A percentile compares a stretch with the other conserved stretches of the same genome.
Evolutionary conservation across 2,888 invertebrate species (phyloP).

Genomic region (Pollenia angustigena): DNA sequence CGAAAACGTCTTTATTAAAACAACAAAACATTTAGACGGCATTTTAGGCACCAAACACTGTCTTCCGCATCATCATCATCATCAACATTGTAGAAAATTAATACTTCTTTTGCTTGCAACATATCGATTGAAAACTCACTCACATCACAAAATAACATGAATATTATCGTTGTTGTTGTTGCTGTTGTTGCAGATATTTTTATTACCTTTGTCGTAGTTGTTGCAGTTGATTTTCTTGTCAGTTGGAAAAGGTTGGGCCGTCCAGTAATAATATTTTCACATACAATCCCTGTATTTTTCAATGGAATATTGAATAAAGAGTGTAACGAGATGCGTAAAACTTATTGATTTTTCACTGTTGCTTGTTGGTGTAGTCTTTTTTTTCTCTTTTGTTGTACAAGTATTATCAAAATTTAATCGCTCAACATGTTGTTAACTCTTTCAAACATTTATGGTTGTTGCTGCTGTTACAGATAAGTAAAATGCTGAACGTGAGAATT

Average conservation of each 20-base stretch:
- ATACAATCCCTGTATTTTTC: slow-evolving; percentile 12
- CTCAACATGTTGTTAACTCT: slow-evolving; percentile 77
- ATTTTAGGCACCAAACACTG: slow-evolving; percentile 77
- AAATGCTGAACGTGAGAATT: slow-evolving; percentile 42
- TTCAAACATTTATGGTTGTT: background rate
- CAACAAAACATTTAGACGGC: slow-evolving; percentile 82
- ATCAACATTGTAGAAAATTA: slow-evolving; percentile 71
- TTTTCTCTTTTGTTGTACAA: background rate
- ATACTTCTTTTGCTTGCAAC: slow-evolving; percentile 58
- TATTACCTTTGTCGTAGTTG: slow-evolving; percentile 16
- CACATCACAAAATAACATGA: slow-evolving; percentile 70
- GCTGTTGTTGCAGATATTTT: slow-evolving; percentile 45
- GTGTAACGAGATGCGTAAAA: slow-evolving; percentile 82
- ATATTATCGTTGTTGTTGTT: slow-evolving; percentile 22
- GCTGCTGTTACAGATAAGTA: slow-evolving; percentile 18
- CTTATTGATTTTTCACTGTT: slow-evolving; percentile 82
- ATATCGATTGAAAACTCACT: slow-evolving; percentile 74
- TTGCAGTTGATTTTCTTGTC: slow-evolving; percentile 26
- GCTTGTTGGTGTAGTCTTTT: slow-evolving; percentile 3
- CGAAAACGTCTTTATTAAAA: slow-evolving; percentile 81
- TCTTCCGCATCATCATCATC: slow-evolving; percentile 65
- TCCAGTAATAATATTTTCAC: slow-evolving; percentile 7
- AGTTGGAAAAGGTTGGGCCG: slow-evolving; percentile 50
- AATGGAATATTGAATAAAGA: slow-evolving; percentile 49
- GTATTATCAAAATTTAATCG: slow-evolving; percentile 81